phyloP scores from a whole-genome alignment of 1,140 invertebrate genomes.

The Archivesica marissinica region DNA sequence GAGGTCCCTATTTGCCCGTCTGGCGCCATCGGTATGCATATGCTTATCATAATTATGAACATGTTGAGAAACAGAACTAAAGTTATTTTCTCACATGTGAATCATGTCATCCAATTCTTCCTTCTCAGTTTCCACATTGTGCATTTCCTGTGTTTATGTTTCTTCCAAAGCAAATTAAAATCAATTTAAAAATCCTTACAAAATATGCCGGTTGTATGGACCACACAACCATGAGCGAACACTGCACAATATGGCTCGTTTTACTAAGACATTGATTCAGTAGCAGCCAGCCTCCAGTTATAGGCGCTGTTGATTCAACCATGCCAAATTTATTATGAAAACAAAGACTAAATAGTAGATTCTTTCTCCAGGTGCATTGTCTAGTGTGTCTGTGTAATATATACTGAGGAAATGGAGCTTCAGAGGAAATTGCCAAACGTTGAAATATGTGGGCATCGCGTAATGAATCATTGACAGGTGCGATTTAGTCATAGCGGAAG shows the following conservation, averaged over 20 bases:
- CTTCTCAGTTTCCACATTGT: slow-evolving; percentile 20
- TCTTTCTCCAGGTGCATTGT: slow-evolving; percentile 28
- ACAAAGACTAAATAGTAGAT: slow-evolving; percentile 56
- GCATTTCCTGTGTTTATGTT: background rate
- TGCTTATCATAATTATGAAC: too few relatives aligned
- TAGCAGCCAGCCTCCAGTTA: slow-evolving; percentile 33
- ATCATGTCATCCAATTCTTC: slow-evolving; percentile 21
- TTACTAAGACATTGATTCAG: slow-evolving; percentile 24
- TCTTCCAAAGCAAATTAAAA: slow-evolving; percentile 14
- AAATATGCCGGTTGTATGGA: background rate
- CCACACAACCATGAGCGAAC: slow-evolving; percentile 8
- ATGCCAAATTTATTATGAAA: slow-evolving; percentile 59
- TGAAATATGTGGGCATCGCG: background rate
- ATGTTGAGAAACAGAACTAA: too few relatives aligned
- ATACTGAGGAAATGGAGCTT: slow-evolving; percentile 44
- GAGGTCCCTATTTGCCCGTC: too few relatives aligned
- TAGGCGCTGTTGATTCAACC: slow-evolving; percentile 43
- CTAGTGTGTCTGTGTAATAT: slow-evolving; percentile 14
- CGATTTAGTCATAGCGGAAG: background rate
- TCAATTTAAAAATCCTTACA: slow-evolving; percentile 21
- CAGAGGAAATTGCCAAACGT: background rate
- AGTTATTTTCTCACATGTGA: too few relatives aligned
- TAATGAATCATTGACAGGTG: background rate
- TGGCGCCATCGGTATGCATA: too few relatives aligned
- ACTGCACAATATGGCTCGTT: slow-evolving; percentile 15